Evolutionary conservation across 2,113 vertebrate species (phyloP).

Genomic region (Microtus ochrogaster): DNA sequence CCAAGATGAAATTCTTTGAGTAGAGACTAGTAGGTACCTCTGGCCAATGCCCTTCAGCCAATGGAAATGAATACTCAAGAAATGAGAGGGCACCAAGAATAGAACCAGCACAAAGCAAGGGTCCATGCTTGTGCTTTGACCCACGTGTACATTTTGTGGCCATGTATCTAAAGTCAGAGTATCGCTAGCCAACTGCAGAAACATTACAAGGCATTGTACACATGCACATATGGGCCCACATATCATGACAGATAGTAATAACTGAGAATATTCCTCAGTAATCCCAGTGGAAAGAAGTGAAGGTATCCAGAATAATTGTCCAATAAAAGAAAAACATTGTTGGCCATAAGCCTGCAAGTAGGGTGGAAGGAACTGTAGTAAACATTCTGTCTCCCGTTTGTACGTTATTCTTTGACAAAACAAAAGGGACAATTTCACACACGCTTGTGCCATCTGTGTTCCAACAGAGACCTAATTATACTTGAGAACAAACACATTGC

Average conservation of each 20-base stretch:
- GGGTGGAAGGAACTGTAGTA: background rate
- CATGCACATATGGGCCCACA: background rate
- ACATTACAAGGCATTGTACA: no score
- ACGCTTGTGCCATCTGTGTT: background rate
- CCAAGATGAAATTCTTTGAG: background rate
- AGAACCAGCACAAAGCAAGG: no score
- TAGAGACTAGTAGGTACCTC: background rate
- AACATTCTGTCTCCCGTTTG: background rate
- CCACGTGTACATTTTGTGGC: background rate
- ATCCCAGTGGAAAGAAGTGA: background rate
- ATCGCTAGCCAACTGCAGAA: background rate
- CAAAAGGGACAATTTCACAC: background rate
- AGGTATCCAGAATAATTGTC: background rate
- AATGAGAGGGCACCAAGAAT: background rate
- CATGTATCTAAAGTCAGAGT: background rate
- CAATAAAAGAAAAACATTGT: background rate
- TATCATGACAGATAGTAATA: background rate
- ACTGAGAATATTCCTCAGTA: background rate
- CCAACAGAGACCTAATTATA: background rate
- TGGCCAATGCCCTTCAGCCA: background rate
- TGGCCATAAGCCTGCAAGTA: background rate
- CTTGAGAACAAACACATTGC: background rate
- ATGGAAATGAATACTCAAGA: background rate
- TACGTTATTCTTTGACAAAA: conserved; percentile 33
- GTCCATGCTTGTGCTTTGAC: background rate